Evolutionary conservation across 2,888 invertebrate species (phyloP), one percentile per base, ranked within the genome.

Genomic region (Blomia tropicalis): DNA sequence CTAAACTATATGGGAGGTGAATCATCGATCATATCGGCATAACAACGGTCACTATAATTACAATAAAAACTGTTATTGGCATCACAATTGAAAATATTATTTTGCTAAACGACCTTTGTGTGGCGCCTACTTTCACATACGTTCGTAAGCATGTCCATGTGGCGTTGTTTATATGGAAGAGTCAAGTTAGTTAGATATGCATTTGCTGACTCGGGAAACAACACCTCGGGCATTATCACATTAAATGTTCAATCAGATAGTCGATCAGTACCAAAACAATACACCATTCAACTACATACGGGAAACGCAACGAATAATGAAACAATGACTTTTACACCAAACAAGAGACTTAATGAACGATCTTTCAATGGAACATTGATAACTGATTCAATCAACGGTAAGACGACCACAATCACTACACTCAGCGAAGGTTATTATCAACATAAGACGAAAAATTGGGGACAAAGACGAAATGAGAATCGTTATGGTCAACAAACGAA

Each of bases 101-200:
- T n/a, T n/a, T n/a, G n/a, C n/a, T n/a, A n/a, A n/a, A n/a, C n/a
- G n/a, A n/a, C n/a, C n/a, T n/a, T n/a, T n/a, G n/a, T n/a, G n/a
- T n/a, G n/a, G n/a, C n/a, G n/a, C n/a, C n/a, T n/a, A n/a, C n/a
- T n/a, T n/a, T n/a, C n/a, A n/a, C n/a, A n/a, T n/a, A n/a, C n/a
- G n/a, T n/a, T n/a, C n/a, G 36, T 36, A 36, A 47, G 51, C 51
- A 47, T 47, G 51, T 47, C 51, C 7, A 47, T 47, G 51, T 27
- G 7, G 22, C 51, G 51, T 27, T 47, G 51, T 27, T 19, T 47
- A 7, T 47, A 47, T 27, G 23, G 51, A 14, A 7, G 51, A 47
- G 23, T 47, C 7, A 47, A 47, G 51, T 47, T 47, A 25, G 51
- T 47, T n/a, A 47, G n/a, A n/a, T 47, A n/a, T 27, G 51, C 51